phyloP scores from a whole-genome alignment of 1,140 invertebrate species.

The Spodoptera litura region DNA sequence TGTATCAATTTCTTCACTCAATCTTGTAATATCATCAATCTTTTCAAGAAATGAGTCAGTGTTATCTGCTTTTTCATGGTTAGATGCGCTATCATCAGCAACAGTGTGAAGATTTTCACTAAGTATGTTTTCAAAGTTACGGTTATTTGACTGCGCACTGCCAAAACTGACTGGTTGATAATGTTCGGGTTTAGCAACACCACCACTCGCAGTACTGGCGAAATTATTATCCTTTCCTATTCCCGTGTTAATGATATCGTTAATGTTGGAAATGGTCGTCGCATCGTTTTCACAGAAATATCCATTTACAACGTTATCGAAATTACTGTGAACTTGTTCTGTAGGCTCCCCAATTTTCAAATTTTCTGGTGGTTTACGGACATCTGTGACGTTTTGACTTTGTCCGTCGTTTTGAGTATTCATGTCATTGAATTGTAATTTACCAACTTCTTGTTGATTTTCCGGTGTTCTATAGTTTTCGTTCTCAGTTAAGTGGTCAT shows the following conservation, averaged over 20 bases:
- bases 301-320: not conserved
- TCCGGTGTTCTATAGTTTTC: constrained; percentile 41
- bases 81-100: not conserved
- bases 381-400: not conserved
- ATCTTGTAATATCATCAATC: not conserved
- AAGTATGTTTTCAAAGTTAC: not conserved
- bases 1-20: constrained; percentile 23
- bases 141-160: not conserved
- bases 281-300: not conserved
- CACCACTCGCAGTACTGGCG: not conserved
- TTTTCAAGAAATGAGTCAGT: not conserved
- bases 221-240: not conserved
- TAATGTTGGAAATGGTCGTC: no score
- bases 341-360: no score
- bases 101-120: not conserved
- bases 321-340: not conserved
- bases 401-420: not conserved
- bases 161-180: no score
- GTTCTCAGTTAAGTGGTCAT: constrained; percentile 68
- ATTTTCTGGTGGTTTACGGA: not conserved
- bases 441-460: not conserved
- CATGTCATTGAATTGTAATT: not conserved
- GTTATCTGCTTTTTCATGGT: not conserved
- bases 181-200: not conserved
- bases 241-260: not conserved